Evolutionary conservation across 2,113 vertebrate genomes (phyloP).

Genomic region (Rhynchomys soricoides): DNA sequence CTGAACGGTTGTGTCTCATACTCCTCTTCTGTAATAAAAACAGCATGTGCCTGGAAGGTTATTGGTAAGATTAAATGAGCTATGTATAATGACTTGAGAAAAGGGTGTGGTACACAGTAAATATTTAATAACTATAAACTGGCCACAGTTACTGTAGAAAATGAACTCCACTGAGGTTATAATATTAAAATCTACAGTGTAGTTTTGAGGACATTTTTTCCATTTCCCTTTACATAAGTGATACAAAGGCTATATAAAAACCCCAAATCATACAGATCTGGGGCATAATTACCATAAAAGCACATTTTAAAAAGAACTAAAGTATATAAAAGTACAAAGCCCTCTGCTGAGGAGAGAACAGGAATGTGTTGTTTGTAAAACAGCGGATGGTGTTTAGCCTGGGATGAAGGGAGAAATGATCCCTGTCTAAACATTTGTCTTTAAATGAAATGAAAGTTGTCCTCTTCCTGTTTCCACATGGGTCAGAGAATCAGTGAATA

Average conservation of each 20-base stretch:
- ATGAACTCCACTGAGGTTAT: background rate
- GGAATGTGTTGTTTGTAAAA: slow-evolving; percentile 52
- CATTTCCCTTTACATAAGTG: background rate
- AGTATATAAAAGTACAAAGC: slow-evolving; percentile 15
- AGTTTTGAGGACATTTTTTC: background rate
- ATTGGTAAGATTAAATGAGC: slow-evolving; percentile 13
- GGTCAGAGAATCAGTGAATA: background rate
- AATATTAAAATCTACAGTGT: background rate
- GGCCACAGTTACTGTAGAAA: background rate
- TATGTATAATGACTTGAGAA: slow-evolving; percentile 45
- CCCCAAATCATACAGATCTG: slow-evolving; percentile 19
- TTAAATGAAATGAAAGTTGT: slow-evolving; percentile 31
- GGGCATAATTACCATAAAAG: background rate
- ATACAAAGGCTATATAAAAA: background rate
- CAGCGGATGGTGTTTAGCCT: slow-evolving; percentile 15
- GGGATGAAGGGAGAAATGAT: slow-evolving; percentile 39
- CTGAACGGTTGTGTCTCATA: background rate
- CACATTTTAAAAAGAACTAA: background rate
- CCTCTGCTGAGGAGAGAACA: background rate
- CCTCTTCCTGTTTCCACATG: slow-evolving; percentile 2
- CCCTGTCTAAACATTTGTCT: slow-evolving; percentile 43
- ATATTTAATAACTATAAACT: slow-evolving; percentile 39
- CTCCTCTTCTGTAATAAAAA: background rate
- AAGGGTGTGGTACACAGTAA: background rate
- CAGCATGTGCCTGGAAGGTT: background rate